Evolutionary conservation across 2,113 vertebrate genomes (phyloP), one percentile per base, ranked within the genome.

Genomic region (Nycticryphes semicollaris): DNA sequence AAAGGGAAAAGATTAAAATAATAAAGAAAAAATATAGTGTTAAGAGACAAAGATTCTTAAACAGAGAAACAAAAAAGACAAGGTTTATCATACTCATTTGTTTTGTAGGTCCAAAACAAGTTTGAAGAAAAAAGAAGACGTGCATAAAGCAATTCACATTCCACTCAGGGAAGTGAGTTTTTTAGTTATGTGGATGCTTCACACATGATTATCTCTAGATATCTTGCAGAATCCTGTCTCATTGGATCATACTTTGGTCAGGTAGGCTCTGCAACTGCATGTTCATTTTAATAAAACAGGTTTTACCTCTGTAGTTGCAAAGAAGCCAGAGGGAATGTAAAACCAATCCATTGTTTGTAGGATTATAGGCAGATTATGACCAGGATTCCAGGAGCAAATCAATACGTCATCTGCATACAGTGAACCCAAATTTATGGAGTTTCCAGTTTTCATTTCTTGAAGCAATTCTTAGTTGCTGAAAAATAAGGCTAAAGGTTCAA

Each of bases 401-500:
- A 82, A 25, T 62, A 73, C 54, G 25, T 79, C 84, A 91, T 87
- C 81, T 92, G 70, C 84, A 94, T 87, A 91, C 25, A 79, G 51
- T 31, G 50, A 84, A 77, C 27, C 1, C 7, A 80, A 89, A 95
- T 87, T 91, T 85, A 76, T 67, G 19, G 53, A 30, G 37, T 87
- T 94, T 89, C 69, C 50, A 68, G 41, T 79, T 92, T 89, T 89
- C 68, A 47, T 63, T 92, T 59, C 53, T 93, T 59, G 47, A 89
- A 87, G 45, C n/a, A 69, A 54, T 87, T 31, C 84, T 81, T 66
- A 28, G 66, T 79, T 79, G 57, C 69, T 66, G 45, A 89, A 94
- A 92, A 89, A 91, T 82, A 82, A 93, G 50, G 16, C 80, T 95
- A 91, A 93, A 94, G 47, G 62, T 94, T 95, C 94, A 48, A 96